Percentiles rank a stretch among this genome's conserved stretches.
Conservation (phyloP, 2,797 vertebrate species). For the Alosa sapidissima region DNA sequence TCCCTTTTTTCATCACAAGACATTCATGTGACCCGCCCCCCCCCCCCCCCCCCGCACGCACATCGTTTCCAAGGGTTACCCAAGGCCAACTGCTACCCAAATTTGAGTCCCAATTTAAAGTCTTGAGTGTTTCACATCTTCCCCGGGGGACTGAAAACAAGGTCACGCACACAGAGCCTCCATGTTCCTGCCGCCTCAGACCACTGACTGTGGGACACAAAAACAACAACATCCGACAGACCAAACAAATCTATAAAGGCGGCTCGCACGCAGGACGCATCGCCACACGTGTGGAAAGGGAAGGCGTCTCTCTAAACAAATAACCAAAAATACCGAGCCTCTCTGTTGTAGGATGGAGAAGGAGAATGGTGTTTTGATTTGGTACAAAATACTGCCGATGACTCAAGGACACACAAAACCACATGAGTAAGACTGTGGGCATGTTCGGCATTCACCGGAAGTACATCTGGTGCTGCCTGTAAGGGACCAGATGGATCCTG, state of each 20-base stretch:
- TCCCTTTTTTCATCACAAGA: conserved; percentile 49
- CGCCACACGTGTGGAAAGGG: background rate
- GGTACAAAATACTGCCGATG: background rate
- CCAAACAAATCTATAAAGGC: background rate
- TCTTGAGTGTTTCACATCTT: background rate
- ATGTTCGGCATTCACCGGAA: background rate
- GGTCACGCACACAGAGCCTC: background rate
- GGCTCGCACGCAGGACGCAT: background rate
- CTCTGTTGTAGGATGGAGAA: background rate
- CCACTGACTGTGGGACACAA: background rate
- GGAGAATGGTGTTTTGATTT: background rate
- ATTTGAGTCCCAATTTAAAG: background rate
- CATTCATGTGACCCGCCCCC: conserved; percentile 43
- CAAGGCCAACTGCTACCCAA: background rate
- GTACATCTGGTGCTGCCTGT: background rate
- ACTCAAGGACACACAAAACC: background rate
- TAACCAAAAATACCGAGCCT: background rate
- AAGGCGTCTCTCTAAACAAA: background rate
- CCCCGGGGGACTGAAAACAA: background rate
- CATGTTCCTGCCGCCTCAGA: background rate
- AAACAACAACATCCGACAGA: background rate
- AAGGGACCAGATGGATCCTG: background rate
- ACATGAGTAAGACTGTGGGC: background rate
- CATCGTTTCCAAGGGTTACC: background rate
- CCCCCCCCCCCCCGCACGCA: background rate